Percentiles rank a stretch among this genome's conserved stretches.
phyloP scores from a whole-genome alignment of 2,797 vertebrate genomes.

The Eleutherodactylus coqui region DNA sequence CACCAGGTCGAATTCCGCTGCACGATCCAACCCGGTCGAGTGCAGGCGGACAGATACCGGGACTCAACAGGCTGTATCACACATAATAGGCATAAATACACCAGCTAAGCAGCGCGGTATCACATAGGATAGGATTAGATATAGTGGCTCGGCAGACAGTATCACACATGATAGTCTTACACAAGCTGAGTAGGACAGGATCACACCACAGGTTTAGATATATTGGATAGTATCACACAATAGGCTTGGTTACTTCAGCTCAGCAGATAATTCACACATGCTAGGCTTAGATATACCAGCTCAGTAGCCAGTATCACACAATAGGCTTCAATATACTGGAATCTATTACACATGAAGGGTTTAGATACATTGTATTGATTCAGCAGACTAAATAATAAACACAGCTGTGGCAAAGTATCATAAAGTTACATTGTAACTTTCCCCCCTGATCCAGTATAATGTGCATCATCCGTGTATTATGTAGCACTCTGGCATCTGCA shows the following conservation, averaged over 20 bases:
- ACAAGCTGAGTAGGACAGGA: too few relatives aligned
- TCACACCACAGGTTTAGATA: neutral
- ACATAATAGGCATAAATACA: neutral
- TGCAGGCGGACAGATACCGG: too few relatives aligned
- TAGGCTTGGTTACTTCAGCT: too few relatives aligned
- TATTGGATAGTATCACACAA: too few relatives aligned
- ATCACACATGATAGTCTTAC: neutral
- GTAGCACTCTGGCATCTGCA: neutral
- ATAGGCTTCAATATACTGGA: too few relatives aligned
- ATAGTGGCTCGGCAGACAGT: neutral
- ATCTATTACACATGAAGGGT: neutral
- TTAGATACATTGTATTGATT: neutral
- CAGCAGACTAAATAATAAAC: fast-evolving
- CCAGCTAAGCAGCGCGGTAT: neutral
- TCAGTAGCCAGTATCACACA: too few relatives aligned
- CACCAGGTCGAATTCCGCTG: too few relatives aligned
- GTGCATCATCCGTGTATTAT: too few relatives aligned
- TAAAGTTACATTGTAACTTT: too few relatives aligned
- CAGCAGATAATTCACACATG: too few relatives aligned
- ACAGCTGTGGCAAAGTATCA: neutral
- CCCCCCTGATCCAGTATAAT: too few relatives aligned
- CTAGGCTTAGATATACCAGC: neutral
- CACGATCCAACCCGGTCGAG: too few relatives aligned
- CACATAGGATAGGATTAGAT: neutral
- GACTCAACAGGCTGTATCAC: neutral